These are phyloP conservation scores for Cyrtorhinus lividipennis DNA, from an alignment of 1,140 invertebrate species.

Conservation along the genomic window DNA sequence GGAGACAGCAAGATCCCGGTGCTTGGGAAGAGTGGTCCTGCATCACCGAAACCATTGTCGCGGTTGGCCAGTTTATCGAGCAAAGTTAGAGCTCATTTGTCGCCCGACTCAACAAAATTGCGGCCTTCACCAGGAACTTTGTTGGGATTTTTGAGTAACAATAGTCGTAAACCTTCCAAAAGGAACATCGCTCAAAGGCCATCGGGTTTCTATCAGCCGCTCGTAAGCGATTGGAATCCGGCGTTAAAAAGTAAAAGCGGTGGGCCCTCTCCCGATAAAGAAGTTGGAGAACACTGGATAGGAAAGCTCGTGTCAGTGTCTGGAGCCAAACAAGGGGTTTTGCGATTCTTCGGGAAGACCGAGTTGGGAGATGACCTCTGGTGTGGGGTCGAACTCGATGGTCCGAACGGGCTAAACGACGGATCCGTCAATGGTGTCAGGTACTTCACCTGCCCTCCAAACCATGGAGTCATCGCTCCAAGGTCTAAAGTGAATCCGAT, in stretches of 20 bases:
- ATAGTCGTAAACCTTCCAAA: slow-evolving; percentile 13
- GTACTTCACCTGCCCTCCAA: slow-evolving; percentile 36
- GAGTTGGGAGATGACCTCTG: slow-evolving; percentile 41
- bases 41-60: slow-evolving; percentile 22
- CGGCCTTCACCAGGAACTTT: slow-evolving; percentile 20
- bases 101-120: slow-evolving; percentile 19
- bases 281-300: slow-evolving; percentile 28
- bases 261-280: slow-evolving; percentile 24
- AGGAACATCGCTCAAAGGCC: slow-evolving; percentile 13
- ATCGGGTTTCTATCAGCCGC: slow-evolving; percentile 22
- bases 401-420: slow-evolving; percentile 45
- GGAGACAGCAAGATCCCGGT: slow-evolving; percentile 30
- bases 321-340: slow-evolving; percentile 35
- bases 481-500: slow-evolving; percentile 30
- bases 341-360: slow-evolving; percentile 41
- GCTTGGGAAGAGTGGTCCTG: slow-evolving; percentile 20
- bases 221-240: slow-evolving; percentile 15
- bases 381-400: slow-evolving; percentile 46
- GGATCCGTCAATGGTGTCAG: slow-evolving; percentile 40
- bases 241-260: slow-evolving; percentile 2
- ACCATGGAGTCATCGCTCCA: slow-evolving; percentile 37
- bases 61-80: slow-evolving; percentile 25
- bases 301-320: slow-evolving; percentile 39
- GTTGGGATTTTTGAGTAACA: slow-evolving; percentile 22
- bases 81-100: slow-evolving; percentile 25